A percentile compares a stretch with the other conserved stretches of the same genome.
phyloP scores from a whole-genome alignment of 2,888 invertebrate species.

The Parnassius apollo region DNA sequence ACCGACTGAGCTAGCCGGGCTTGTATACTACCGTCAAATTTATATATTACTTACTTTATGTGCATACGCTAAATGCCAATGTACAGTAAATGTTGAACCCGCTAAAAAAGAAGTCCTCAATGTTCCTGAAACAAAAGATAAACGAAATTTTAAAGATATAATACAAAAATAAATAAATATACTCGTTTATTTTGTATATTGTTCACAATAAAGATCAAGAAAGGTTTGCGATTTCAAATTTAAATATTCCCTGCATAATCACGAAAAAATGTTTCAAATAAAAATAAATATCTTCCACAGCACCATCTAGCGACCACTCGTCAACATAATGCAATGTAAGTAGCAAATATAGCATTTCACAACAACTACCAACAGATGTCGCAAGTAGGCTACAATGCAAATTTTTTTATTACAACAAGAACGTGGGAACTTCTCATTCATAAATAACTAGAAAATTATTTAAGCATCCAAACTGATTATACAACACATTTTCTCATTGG shows the following conservation, averaged over 20 bases:
- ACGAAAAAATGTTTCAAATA: too few relatives aligned
- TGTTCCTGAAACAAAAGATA: slow-evolving; percentile 82
- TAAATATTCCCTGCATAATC: too few relatives aligned
- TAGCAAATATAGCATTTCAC: background rate
- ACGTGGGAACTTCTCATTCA: slow-evolving; percentile 7
- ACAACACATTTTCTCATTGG: slow-evolving; percentile 10
- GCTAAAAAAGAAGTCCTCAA: slow-evolving; percentile 89
- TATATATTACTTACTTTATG: slow-evolving; percentile 81
- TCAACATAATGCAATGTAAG: slow-evolving; percentile 25
- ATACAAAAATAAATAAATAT: too few relatives aligned
- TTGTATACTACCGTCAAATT: slow-evolving; percentile 20
- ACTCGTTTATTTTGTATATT: too few relatives aligned
- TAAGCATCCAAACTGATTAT: background rate
- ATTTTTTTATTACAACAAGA: background rate
- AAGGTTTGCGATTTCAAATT: too few relatives aligned
- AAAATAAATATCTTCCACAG: too few relatives aligned
- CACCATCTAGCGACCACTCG: slow-evolving; percentile 45
- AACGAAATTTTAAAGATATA: slow-evolving; percentile 4
- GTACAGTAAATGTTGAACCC: slow-evolving; percentile 92
- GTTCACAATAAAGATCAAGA: too few relatives aligned
- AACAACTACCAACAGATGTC: slow-evolving; percentile 45
- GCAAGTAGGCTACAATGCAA: slow-evolving; percentile 34
- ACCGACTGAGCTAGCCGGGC: slow-evolving; percentile 82
- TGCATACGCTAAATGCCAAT: slow-evolving; percentile 97
- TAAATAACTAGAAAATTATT: background rate